phyloP scores from a whole-genome alignment of 2,113 vertebrate species.

The Cyanoramphus novaezelandiae region DNA sequence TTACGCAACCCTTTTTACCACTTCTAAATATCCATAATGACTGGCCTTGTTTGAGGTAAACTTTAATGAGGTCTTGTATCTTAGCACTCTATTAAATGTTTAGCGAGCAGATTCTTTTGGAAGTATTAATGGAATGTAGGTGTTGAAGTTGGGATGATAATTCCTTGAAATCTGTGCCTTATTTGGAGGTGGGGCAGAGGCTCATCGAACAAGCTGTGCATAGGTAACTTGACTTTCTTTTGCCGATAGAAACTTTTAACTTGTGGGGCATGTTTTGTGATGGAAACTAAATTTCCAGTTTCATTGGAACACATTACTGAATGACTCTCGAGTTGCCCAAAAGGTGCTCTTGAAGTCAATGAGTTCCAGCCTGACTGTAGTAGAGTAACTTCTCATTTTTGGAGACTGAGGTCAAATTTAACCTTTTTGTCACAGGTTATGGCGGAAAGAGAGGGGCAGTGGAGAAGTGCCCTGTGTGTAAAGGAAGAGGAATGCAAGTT shows the following conservation, averaged over 20 bases:
- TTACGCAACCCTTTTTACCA: not conserved
- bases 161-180: not conserved
- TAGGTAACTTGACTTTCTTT: not conserved
- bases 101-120: not conserved
- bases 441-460: constrained; percentile 92
- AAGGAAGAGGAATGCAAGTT: constrained; percentile 91
- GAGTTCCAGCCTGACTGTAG: not conserved
- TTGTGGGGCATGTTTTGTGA: not conserved
- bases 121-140: not conserved
- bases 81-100: not conserved
- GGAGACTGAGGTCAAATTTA: not conserved
- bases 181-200: not conserved
- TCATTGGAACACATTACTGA: not conserved
- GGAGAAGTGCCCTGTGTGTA: constrained; percentile 91
- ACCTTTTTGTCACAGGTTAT: constrained; percentile 74
- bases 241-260: not conserved
- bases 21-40: not conserved
- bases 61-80: not conserved
- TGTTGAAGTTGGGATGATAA: not conserved
- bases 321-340: not conserved
- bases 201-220: not conserved
- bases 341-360: not conserved
- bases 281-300: not conserved
- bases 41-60: not conserved
- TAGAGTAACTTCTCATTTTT: not conserved